phyloP scores from a whole-genome alignment of 2,113 vertebrate species.

The Caloenas nicobarica region DNA sequence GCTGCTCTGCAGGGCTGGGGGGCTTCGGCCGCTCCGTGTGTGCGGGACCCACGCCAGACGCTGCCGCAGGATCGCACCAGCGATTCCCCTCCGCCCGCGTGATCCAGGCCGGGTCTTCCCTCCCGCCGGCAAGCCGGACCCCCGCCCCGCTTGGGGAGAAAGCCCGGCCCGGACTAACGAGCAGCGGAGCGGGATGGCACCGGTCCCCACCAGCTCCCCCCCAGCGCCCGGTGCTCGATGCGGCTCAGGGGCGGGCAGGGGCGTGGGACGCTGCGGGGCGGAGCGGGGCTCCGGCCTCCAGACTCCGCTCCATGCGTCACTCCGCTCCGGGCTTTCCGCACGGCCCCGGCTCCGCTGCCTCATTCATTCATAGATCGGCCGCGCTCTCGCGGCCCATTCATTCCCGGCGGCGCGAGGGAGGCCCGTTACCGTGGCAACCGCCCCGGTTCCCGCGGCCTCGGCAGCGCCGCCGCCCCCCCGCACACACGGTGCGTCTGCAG shows the following conservation, averaged over 20 bases:
- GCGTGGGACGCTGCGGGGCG: not conserved
- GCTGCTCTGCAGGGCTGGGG: not conserved
- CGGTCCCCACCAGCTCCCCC: not conserved
- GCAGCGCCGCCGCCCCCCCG: not conserved
- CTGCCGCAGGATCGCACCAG: not conserved
- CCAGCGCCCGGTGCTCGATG: not conserved
- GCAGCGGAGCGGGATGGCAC: not conserved
- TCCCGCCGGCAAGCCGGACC: not conserved
- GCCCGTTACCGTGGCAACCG: not conserved
- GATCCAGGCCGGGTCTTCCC: not conserved
- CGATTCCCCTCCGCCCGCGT: fast-evolving
- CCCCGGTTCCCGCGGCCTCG: not conserved
- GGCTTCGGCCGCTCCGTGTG: not conserved
- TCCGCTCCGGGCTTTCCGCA: not conserved
- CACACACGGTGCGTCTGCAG: not conserved
- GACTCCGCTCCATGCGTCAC: not conserved
- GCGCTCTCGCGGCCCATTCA: conserved; percentile 48
- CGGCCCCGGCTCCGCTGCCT: not conserved
- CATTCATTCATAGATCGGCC: conserved; percentile 34
- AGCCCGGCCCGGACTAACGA: fast-evolving
- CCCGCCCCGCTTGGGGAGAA: not conserved
- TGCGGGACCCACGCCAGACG: not conserved
- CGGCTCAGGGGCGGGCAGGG: not conserved
- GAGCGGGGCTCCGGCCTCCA: not conserved
- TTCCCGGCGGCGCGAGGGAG: not conserved